Evolutionary conservation across 2,888 invertebrate species (phyloP), one percentile per base, ranked within the genome.

Genomic region (Perizoma flavofasciatum): DNA sequence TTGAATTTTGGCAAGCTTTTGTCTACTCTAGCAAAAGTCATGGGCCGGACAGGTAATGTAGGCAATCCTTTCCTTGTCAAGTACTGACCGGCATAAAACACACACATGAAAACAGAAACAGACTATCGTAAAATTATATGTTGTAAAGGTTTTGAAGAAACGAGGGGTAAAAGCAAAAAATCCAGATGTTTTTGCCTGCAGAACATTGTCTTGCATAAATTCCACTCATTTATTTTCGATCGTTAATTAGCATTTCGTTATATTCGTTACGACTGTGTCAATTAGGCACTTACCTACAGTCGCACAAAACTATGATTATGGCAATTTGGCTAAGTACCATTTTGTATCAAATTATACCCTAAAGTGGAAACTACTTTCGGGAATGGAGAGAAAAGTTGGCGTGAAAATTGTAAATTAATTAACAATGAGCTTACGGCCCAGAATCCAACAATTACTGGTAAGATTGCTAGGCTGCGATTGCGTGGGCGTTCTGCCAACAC

Each of bases 341-440:
- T 48, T 41, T n/a, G 37, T 54, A 58, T 47, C 44, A 58, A 61
- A 61, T 56, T 53, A 61, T 51, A 56, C 54, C 6, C 5, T 41
- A 39, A 58, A 61, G 55, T 57, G 51, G 59, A 60, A 61, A 62
- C 57, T 61, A 62, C 61, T 66, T 64, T 55, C 44, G 39, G 70
- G 69, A 71, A 69, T 72, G 69, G 75, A 79, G 77, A 78, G 74
- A 76, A 75, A 79, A 85, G 78, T 83, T 82, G 81, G 83, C 82
- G 76, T 74, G 79, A 75, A 83, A 86, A 83, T 86, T 82, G 82
- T 85, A 85, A 87, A 89, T 87, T 88, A 88, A 88, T 89, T 86
- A 87, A 87, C 85, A 88, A 82, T 78, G 82, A 71, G 75, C 77
- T 76, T 73, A 74, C 66, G 73, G 75, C 68, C 68, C 72, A 70